Evolutionary conservation across 1,140 invertebrate species (phyloP), one percentile per base, ranked within the genome.

Genomic region (Platorchestia sp.): DNA sequence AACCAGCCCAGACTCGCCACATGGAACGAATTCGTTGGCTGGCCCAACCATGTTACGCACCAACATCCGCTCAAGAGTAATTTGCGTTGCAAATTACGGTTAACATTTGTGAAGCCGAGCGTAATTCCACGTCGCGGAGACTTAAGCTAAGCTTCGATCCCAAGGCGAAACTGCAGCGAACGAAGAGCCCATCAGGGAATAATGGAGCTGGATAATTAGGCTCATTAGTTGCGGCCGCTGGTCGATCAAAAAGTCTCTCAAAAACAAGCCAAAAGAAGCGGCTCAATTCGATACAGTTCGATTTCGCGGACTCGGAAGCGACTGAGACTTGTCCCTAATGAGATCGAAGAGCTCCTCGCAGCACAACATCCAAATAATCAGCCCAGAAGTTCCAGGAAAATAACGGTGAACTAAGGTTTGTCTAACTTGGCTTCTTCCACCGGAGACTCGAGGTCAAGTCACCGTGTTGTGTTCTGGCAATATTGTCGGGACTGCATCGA

Each of bases 111-210:
- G 44, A 93, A 47, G 43, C 45, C 40, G 44, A 47, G 6, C 91
- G 91, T 93, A 93, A 93, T 93, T 93, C 91, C 44, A 44, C 45
- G 36, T 93, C 91, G 40, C 40, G 45, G 91, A 93, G 45, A 47
- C 91, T 93, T 93, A 93, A 93, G 91, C 91, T 44, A 93, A 93
- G 91, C 91, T 45, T 93, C 91, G 91, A 93, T 93, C 91, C 91
- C 45, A 44, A 93, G 45, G 91, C 91, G 91, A 93, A 93, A 47
- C 91, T 93, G 91, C 91, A 93, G 43, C 91, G 45, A 93, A 47
- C 91, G 91, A 93, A 45, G 41, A 44, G 91, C 91, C 91, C 91
- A 45, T 93, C 91, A 93, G 91, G 91, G 91, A 93, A 93, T 93
- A 93, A 93, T 93, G 45, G 91, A 93, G 91, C 91, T 93, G 45